Conservation (phyloP, 2,113 vertebrate species). For the Proteles cristata region DNA sequence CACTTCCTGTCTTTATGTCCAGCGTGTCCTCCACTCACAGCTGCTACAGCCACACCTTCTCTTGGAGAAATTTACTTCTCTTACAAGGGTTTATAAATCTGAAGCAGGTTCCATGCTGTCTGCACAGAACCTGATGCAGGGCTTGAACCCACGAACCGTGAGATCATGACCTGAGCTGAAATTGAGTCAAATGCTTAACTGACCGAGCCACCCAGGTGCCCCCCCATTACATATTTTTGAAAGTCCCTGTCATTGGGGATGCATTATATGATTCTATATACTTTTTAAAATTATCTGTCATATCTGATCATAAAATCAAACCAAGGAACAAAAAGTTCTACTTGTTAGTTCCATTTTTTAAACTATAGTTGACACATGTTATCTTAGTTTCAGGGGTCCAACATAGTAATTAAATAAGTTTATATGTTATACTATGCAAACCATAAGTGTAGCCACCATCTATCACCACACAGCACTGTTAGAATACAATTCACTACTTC, state of each 20-base stretch:
- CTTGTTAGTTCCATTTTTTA: not conserved
- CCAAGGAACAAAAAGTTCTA: not conserved
- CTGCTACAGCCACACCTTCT: not conserved
- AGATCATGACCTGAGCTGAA: too few relatives aligned
- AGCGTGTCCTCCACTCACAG: not conserved
- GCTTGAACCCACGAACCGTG: too few relatives aligned
- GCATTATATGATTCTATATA: not conserved
- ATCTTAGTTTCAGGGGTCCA: not conserved
- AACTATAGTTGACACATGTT: not conserved
- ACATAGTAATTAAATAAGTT: not conserved
- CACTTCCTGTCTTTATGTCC: not conserved
- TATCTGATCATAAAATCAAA: slow-evolving; percentile 41
- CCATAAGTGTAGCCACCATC: not conserved
- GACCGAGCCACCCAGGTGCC: too few relatives aligned
- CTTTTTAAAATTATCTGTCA: not conserved
- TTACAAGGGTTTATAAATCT: not conserved
- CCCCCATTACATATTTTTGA: not conserved
- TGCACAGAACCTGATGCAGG: too few relatives aligned
- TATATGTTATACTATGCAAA: not conserved
- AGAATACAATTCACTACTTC: not conserved
- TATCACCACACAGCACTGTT: not conserved
- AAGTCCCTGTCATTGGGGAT: not conserved
- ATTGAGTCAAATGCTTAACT: too few relatives aligned
- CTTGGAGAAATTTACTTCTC: not conserved
- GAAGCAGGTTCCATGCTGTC: too few relatives aligned